These are phyloP conservation scores for Porites lobata DNA, from an alignment of 92 coral and sea anemone genomes.

Conservation along the genomic window DNA sequence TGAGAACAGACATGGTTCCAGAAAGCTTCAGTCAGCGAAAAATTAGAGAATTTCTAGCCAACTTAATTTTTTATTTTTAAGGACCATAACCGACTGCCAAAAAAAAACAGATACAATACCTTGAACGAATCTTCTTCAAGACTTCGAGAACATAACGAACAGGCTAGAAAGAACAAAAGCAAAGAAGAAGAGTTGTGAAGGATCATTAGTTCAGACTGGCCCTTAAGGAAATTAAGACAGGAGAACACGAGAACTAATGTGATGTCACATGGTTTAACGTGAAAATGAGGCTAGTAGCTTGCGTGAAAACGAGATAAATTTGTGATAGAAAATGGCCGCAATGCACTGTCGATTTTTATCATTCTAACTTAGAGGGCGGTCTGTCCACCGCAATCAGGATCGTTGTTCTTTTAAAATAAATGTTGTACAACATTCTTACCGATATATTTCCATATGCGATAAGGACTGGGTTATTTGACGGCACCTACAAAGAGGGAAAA, in stretches of 20 bases:
- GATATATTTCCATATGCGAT: conserved; percentile 88
- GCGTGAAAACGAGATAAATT: no score
- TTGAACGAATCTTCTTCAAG: conserved; percentile 90
- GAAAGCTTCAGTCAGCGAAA: no score
- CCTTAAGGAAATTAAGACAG: no score
- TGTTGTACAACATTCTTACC: conserved; percentile 47
- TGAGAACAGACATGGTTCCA: no score
- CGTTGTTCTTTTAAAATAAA: not conserved
- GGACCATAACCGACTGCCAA: not conserved
- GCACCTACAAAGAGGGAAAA: conserved; percentile 5
- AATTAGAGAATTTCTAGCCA: no score
- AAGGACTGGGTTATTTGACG: conserved; percentile 78
- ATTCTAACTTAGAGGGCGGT: not conserved
- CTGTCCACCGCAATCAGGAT: not conserved
- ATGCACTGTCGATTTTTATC: no score
- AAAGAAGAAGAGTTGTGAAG: not conserved
- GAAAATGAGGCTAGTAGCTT: no score
- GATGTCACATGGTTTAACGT: no score
- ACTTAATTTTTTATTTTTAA: not conserved
- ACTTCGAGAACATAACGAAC: conserved; percentile 88
- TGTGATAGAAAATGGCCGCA: no score
- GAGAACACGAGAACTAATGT: no score
- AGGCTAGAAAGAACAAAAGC: conserved; percentile 66
- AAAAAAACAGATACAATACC: conserved; percentile 55
- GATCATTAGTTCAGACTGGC: no score